Percentiles rank a stretch among this genome's conserved stretches.
Evolutionary conservation across 2,888 invertebrate species (phyloP).

Genomic region (Lymantria monacha): DNA sequence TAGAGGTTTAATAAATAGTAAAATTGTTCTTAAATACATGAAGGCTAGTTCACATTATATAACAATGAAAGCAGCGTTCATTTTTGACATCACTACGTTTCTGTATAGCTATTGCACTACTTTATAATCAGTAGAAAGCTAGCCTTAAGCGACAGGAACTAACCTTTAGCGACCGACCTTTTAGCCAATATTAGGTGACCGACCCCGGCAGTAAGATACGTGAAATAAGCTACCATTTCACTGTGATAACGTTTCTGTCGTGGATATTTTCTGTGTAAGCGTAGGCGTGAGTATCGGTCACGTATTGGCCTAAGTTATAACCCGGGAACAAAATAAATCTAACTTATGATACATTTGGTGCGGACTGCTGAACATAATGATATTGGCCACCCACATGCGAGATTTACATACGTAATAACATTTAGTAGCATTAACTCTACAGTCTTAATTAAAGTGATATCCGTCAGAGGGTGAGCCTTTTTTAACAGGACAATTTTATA

Average conservation of each 20-base stretch:
- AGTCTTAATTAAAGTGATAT: conserved; percentile 17
- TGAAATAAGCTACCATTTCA: conserved; percentile 70
- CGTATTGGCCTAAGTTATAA: conserved; percentile 75
- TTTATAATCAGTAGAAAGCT: conserved; percentile 71
- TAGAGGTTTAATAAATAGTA: too few species aligned
- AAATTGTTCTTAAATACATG: too few species aligned
- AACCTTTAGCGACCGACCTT: conserved; percentile 70
- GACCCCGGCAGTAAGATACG: conserved; percentile 62
- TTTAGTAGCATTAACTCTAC: conserved; percentile 13
- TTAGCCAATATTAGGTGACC: conserved; percentile 57
- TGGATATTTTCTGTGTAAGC: conserved; percentile 50
- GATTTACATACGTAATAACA: conserved; percentile 42
- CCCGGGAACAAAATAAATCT: conserved; percentile 70
- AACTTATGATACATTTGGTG: conserved; percentile 40
- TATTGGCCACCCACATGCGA: conserved; percentile 49
- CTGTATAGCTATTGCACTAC: conserved; percentile 57
- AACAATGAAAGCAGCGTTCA: conserved; percentile 33
- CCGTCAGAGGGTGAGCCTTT: conserved; percentile 1
- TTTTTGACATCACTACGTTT: conserved; percentile 47
- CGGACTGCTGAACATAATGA: conserved; percentile 47
- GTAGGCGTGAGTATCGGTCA: conserved; percentile 78
- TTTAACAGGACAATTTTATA: not conserved
- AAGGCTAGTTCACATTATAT: conserved; percentile 12
- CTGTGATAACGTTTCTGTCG: conserved; percentile 50
- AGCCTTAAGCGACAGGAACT: conserved; percentile 65